A percentile compares a stretch with the other conserved stretches of the same genome.
phyloP scores from a whole-genome alignment of 2,888 invertebrate genomes.

The Coenonympha arcania region DNA sequence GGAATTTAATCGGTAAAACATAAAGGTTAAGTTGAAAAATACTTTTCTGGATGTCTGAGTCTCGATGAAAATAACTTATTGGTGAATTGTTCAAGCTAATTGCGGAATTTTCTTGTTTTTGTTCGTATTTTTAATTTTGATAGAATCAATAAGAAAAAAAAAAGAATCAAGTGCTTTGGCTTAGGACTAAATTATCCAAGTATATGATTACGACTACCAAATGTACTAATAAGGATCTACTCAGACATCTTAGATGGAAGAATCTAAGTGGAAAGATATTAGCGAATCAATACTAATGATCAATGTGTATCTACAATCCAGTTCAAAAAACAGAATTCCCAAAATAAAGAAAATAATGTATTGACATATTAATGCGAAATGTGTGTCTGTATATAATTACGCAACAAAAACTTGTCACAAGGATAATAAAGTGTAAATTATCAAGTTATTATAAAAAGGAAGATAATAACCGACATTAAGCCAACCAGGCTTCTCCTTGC shows the following conservation, averaged over 20 bases:
- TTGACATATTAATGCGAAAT: conserved; percentile 3
- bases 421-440: conserved; percentile 27
- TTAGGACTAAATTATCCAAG: too few relatives aligned
- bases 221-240: too few relatives aligned
- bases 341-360: not conserved
- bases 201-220: too few relatives aligned
- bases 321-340: not conserved
- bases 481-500: conserved; percentile 20
- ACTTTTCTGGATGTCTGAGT: conserved; percentile 15
- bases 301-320: not conserved
- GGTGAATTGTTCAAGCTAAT: conserved; percentile 8
- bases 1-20: conserved; percentile 20
- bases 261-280: too few relatives aligned
- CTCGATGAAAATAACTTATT: conserved; percentile 11
- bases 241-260: too few relatives aligned
- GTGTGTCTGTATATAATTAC: conserved; percentile 19
- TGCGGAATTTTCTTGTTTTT: conserved; percentile 1
- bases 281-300: too few relatives aligned
- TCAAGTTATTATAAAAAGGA: conserved; percentile 24
- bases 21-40: conserved; percentile 16
- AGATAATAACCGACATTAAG: conserved; percentile 25
- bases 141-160: too few relatives aligned
- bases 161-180: too few relatives aligned
- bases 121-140: too few relatives aligned
- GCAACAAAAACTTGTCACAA: conserved; percentile 23